phyloP scores from a whole-genome alignment of 2,888 invertebrate genomes.

The Plebejus argus region DNA sequence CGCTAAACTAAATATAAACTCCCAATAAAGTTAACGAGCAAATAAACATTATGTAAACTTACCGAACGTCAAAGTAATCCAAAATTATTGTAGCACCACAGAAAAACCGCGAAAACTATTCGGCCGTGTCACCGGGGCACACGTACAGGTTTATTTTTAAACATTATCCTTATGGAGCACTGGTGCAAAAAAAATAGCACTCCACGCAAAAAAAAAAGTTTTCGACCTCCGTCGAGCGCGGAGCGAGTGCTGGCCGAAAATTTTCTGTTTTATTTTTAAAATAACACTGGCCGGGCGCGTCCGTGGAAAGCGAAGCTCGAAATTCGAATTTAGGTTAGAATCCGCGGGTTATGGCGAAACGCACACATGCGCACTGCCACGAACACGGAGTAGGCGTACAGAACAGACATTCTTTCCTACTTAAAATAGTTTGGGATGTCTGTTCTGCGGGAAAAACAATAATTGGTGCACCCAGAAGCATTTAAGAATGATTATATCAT shows the following conservation, averaged over 20 bases:
- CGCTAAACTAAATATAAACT: constrained; percentile 9
- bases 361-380: constrained; percentile 66
- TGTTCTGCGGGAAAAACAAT: neutral
- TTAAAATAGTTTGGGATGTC: neutral
- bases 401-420: constrained; percentile 31
- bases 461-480: too few relatives aligned
- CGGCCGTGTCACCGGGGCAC: constrained; percentile 62
- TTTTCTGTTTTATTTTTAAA: constrained; percentile 67
- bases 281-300: constrained; percentile 65
- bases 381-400: constrained; percentile 54
- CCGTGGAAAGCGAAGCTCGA: constrained; percentile 65
- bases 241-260: constrained; percentile 46
- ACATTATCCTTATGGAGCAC: constrained; percentile 51
- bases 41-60: neutral
- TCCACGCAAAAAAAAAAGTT: constrained; percentile 34
- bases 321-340: constrained; percentile 79
- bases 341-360: constrained; percentile 70
- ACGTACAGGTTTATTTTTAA: constrained; percentile 59
- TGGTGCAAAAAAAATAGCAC: constrained; percentile 31
- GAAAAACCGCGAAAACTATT: constrained; percentile 45
- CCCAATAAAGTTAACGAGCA: constrained; percentile 4
- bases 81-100: constrained; percentile 40
- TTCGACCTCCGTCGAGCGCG: constrained; percentile 36
- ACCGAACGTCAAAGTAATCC: constrained; percentile 32
- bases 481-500: too few relatives aligned